phyloP scores from a whole-genome alignment of 92 coral and sea anemone genomes.

The Porites evermanni region DNA sequence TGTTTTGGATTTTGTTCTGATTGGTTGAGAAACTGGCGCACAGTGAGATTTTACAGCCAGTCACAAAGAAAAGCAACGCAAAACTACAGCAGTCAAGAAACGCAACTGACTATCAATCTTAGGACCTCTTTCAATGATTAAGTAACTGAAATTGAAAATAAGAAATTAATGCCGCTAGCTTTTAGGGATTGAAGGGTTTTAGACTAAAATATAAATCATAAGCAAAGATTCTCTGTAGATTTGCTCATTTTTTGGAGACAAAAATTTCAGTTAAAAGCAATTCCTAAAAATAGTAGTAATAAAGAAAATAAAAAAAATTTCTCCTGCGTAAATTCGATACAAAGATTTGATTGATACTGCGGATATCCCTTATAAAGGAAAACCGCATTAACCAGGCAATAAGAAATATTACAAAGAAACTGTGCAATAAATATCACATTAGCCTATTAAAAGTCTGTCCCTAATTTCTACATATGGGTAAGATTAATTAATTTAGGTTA shows the following conservation, averaged over 20 bases:
- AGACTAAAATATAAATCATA: neutral
- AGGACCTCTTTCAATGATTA: no score
- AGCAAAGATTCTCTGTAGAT: neutral
- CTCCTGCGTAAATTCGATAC: neutral
- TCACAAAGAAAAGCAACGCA: no score
- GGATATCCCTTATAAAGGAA: neutral
- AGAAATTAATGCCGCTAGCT: no score
- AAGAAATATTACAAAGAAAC: neutral
- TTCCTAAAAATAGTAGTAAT: neutral
- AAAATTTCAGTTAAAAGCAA: neutral
- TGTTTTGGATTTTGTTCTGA: no score
- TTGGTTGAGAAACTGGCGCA: no score
- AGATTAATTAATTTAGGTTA: neutral
- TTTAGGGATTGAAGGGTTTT: no score
- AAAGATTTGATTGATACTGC: slow-evolving; percentile 10
- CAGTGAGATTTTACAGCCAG: no score
- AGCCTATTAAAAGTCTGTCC: neutral
- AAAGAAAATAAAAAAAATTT: slow-evolving; percentile 7
- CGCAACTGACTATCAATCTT: no score
- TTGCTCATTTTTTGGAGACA: neutral
- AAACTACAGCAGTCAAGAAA: no score
- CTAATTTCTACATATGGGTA: neutral
- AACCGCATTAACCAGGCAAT: neutral
- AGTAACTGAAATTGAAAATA: no score
- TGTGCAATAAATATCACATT: slow-evolving; percentile 2